Base-by-base conservation (phyloP, 2,113 vertebrate species). In the Protomyctophum bolini region DNA sequence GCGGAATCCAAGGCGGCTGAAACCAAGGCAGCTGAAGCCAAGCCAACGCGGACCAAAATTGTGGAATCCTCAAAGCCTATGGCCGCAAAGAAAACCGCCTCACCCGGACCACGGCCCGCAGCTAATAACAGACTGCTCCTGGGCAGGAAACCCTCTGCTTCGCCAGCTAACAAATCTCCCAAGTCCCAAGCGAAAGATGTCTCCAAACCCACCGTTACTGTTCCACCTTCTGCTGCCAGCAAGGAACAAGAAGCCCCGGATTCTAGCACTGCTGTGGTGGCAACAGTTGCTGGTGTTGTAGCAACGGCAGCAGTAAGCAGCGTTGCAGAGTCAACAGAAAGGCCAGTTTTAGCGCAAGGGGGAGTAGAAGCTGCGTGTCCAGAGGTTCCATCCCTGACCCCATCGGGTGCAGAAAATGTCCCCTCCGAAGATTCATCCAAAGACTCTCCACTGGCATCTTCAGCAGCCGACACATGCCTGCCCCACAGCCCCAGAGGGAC, bases 141-240 rank as follows among this genome's bases (percentile, higher is more conserved):
- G 10, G 68, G 76, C 9, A 86, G 66, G 64, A 83, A 78, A 2
- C 76, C 75, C 5, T 68, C 87, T n/a, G 56, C 74, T 1, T 84
- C 85, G 60, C 81, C 86, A 41, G 83, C 57, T 28, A 82, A 55
- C 56, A 91, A 62, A 76, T 69, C 75, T 0, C 75, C 66, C 56
- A 80, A 76, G 1, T 6, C 70, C 28, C 69, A 76, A 33, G 15
- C 81, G 8, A 88, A 83, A 59, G 66, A 73, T 48, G 66, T 56
- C 52, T 8, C 70, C 58, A 93, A 91, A 77, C 89, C 90, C 12
- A 89, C 85, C 10, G 91, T 90, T 77, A 70, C 90, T 7, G 86
- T 89, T 41, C 47, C 70, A 6, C 90, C 91, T 10, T 85, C 86
- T 48, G 75, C 56, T 2, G 50, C 81, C 2, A 65, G 45, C 11